Conservation (phyloP, 2,888 invertebrate species). For the Ectropis crepuscularia region DNA sequence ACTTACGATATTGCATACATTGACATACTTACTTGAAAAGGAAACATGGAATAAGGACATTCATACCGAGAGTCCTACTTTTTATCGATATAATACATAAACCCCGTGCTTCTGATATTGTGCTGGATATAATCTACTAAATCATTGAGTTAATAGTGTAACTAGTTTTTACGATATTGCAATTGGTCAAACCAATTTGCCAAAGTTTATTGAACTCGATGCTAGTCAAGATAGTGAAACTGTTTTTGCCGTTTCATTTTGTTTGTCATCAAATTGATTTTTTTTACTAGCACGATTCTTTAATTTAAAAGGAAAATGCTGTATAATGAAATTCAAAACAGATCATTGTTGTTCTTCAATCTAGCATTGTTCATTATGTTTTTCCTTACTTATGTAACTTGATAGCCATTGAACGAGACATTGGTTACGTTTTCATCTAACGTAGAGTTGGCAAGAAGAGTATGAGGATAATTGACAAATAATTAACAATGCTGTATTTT, state of each 20-base stretch:
- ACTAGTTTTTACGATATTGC: slow-evolving; percentile 8
- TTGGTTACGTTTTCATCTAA: not conserved
- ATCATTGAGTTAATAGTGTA: slow-evolving; percentile 1
- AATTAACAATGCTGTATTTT: too few species aligned
- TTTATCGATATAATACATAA: too few species aligned
- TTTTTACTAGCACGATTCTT: not conserved
- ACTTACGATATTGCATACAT: too few species aligned
- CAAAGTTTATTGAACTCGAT: slow-evolving; percentile 5
- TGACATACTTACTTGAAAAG: too few species aligned
- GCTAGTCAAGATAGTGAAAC: not conserved
- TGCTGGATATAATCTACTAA: not conserved
- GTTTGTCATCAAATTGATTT: slow-evolving; percentile 4
- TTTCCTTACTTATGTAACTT: slow-evolving; percentile 4
- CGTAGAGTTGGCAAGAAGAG: too few species aligned
- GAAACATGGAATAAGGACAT: too few species aligned
- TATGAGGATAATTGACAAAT: too few species aligned
- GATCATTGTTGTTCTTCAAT: slow-evolving; percentile 1
- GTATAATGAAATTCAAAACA: slow-evolving; percentile 5
- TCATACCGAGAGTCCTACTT: too few species aligned
- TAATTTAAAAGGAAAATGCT: not conserved
- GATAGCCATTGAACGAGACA: slow-evolving; percentile 2
- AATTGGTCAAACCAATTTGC: slow-evolving; percentile 5
- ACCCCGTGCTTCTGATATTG: too few species aligned
- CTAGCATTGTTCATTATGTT: slow-evolving; percentile 1
- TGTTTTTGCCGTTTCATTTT: slow-evolving; percentile 2